phyloP scores from a whole-genome alignment of 2,797 vertebrate species.

The Schizopygopsis pylzovi region DNA sequence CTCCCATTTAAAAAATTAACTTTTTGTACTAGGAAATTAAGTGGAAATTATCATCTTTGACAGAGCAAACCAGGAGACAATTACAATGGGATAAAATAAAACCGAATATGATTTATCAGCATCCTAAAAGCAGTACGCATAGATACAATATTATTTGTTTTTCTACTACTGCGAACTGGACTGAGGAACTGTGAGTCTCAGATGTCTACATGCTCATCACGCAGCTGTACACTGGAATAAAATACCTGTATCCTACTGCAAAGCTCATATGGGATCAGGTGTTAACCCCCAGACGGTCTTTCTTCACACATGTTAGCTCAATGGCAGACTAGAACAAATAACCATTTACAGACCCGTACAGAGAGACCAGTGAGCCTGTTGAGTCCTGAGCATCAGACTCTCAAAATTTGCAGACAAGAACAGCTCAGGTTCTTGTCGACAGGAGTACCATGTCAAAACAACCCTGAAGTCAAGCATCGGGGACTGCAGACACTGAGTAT shows the following conservation, averaged over 20 bases:
- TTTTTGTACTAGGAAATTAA: neutral
- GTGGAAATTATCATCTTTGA: neutral
- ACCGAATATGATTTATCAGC: neutral
- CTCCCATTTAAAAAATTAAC: neutral
- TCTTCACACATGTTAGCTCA: slow-evolving; percentile 22
- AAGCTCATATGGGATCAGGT: slow-evolving; percentile 16
- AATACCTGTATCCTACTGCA: neutral
- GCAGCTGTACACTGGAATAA: neutral
- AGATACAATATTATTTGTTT: neutral
- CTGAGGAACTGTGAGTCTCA: neutral
- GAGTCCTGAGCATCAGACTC: slow-evolving; percentile 18
- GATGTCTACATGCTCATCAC: neutral
- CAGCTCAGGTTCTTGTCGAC: slow-evolving; percentile 4
- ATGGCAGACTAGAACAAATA: slow-evolving; percentile 1
- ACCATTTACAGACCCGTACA: slow-evolving; percentile 1
- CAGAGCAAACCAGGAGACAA: neutral
- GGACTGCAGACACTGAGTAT: neutral
- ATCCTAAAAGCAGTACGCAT: neutral
- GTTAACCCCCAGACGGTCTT: slow-evolving; percentile 19
- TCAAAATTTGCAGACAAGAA: neutral
- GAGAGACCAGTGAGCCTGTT: slow-evolving; percentile 5
- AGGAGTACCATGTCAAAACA: neutral
- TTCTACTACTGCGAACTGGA: neutral
- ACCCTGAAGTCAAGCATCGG: neutral
- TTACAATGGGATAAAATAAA: neutral